Conservation (phyloP, 2,113 vertebrate genomes). For the Lophius piscatorius region DNA sequence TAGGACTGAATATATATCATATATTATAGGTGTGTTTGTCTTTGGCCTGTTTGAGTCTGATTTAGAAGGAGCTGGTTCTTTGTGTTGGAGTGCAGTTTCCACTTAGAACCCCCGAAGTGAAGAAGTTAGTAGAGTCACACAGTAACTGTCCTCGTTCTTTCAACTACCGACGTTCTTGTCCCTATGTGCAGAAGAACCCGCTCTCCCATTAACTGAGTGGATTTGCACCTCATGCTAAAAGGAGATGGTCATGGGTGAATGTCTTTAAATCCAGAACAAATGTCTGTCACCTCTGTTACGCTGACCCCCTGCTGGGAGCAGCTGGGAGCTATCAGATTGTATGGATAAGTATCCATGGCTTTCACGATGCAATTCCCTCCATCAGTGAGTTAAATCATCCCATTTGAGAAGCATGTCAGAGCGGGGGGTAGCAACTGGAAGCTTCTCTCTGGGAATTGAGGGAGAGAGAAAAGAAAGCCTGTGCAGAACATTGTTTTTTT, state of each 20-base stretch:
- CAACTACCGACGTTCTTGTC: not conserved
- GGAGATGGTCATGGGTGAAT: conserved; percentile 10
- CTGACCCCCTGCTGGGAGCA: not conserved
- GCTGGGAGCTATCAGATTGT: not conserved
- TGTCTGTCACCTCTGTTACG: not conserved
- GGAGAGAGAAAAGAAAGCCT: not conserved
- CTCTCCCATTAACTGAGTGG: not conserved
- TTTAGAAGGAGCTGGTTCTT: too few species aligned
- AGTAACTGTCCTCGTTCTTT: not conserved
- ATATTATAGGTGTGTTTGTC: too few species aligned
- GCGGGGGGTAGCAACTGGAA: not conserved
- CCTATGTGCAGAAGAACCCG: conserved; percentile 13
- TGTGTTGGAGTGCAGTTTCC: not conserved
- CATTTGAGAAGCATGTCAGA: not conserved
- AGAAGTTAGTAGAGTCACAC: not conserved
- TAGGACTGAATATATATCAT: too few species aligned
- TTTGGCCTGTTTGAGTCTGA: too few species aligned
- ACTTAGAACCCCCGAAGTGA: not conserved
- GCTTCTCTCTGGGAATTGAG: not conserved
- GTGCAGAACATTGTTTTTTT: not conserved
- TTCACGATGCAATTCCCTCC: not conserved
- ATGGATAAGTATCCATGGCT: not conserved
- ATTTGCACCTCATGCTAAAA: conserved; percentile 14
- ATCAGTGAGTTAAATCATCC: not conserved
- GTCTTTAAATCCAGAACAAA: conserved; percentile 6